Base-by-base conservation (phyloP, 2,113 vertebrate species). In the Dromiciops gliroides region DNA sequence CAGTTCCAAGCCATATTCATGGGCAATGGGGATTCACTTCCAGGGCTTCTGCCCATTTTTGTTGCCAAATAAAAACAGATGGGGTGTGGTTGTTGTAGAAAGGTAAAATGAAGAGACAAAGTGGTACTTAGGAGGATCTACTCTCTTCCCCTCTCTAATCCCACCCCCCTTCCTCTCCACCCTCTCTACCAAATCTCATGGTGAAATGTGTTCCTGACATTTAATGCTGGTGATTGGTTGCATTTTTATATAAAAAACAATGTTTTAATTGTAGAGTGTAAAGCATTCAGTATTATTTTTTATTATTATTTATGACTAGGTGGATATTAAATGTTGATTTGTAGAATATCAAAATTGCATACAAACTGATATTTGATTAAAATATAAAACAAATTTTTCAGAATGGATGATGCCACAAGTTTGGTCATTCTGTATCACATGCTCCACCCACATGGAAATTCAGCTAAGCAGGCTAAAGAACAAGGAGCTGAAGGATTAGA, bases 391-490 rank as follows among this genome's bases (percentile, higher is more conserved):
- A 83, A 83, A 11, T n/a, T 52, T 67, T 95, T 47, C 96, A 99
- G 99, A 96, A 24, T 99, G 0, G 98, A 99, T 37, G 99, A 99
- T 52, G 99, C 99, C 0, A 96, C 98, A 48, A 98, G 98, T 96
- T 97, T 99, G 75, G 98, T 99, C 91, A 98, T 96, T 47, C 98
- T 99, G 8, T 99, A 99, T 98, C 98, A 99, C 75, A 98, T 99
- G 98, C 93, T 99, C 11, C 99, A 99, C 93, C 99, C 99, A 22
- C 98, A 99, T n/a, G 99, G 99, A 91, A 98, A 98, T 9, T 99
- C 99, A 0, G 99, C 99, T 50, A 98, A 96, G 95, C 99, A 98
- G 94, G 99, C 99, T 83, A 96, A 98, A 93, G 97, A 97, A 90
- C 97, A 98, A 96, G 98, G 99, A 90, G 98, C 99, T 48, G 94